Evolutionary conservation across 2,888 invertebrate genomes (phyloP), one percentile per base, ranked within the genome.

Genomic region (Campopleginae sp.): DNA sequence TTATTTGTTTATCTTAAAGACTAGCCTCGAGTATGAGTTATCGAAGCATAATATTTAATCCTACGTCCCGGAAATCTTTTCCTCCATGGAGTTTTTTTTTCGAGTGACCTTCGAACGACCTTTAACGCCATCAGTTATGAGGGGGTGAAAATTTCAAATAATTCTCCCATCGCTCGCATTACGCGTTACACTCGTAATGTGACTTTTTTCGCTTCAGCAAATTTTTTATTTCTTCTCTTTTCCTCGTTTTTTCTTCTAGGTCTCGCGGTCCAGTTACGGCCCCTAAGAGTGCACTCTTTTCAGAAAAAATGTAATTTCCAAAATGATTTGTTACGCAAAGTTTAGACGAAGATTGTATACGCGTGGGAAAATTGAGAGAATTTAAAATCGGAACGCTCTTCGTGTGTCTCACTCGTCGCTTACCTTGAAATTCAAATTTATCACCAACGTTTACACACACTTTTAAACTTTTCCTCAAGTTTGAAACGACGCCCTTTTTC

Each of bases 1-100:
- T 58, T 74, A 61, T 58, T 74, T 74, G 46, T 74, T 71, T 74
- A 58, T 23, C 65, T 31, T 58, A 48, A 48, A 75, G 42, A 33
- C 14, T 58, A 58, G 66, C 44, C 33, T 19, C 44, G 58, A 5
- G 27, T 17, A n/a, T 27, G 14, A 27, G 31, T 65, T 76, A 76
- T 48, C 48, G 38, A 19, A 63, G 19, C 61, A 44, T 31, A 3
- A 61, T 19, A 8, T 51, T 58, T 19, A 54, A 38, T n/a, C 23
- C 42, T 19, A 23, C 38, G 54, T 12, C 72, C 4, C 27, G 7
- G 23, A 46, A 42, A 72, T 58, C 38, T 54, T 31, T 23, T 54
- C 42, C 42, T 17, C 23, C 10, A 54, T 68, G n/a, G 31, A 14
- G 23, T 27, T 27, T 2, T 68, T 46, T 14, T 1, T 17, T 14